Base-by-base conservation (phyloP, 2,888 invertebrate species). In the Phyllotreta striolata region DNA sequence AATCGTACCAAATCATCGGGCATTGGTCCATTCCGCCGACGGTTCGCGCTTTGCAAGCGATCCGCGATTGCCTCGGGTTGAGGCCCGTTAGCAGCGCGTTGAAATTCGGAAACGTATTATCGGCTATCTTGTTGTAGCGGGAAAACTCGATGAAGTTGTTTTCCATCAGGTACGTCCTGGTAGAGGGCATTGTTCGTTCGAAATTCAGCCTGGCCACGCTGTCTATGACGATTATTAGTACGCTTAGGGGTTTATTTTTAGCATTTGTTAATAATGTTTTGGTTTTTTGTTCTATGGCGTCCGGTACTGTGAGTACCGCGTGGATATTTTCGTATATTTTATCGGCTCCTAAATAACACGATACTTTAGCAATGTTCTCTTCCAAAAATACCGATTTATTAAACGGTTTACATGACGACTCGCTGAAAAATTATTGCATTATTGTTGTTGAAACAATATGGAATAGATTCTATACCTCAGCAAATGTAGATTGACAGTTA, bases 91-190 rank as follows among this genome's bases (percentile, higher is more conserved):
- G 83, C 47, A 91, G 84, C 0, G 95, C 93, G 86, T 95, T 90
- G 55, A 96, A 81, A 80, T 96, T 97, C 0, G 96, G 94, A 76
- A 92, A 93, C 0, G 95, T 96, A 75, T 96, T 96, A 76, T 95
- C 95, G 6, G 89, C 93, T 66, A 92, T 87, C 87, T 93, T 86
- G 69, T 85, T 86, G 63, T 81, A 81, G 1, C 77, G 79, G 52
- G 70, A 69, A 44, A 79, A 74, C 69, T 81, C 80, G 9, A 76
- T 64, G 74, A 81, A 81, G n/a, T 68, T 67, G 52, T 73, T 87
- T 13, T 88, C 84, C 49, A 87, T 82, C 39, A 96, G 83, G 77
- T 88, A 89, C 10, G 84, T 81, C 1, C 86, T 83, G 0, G 93
- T 93, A 74, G 86, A 84, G 0, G 90, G 89, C 88, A 95, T 89